Evolutionary conservation across 2,113 vertebrate genomes (phyloP).

Genomic region (Pyrgilauda ruficollis): DNA sequence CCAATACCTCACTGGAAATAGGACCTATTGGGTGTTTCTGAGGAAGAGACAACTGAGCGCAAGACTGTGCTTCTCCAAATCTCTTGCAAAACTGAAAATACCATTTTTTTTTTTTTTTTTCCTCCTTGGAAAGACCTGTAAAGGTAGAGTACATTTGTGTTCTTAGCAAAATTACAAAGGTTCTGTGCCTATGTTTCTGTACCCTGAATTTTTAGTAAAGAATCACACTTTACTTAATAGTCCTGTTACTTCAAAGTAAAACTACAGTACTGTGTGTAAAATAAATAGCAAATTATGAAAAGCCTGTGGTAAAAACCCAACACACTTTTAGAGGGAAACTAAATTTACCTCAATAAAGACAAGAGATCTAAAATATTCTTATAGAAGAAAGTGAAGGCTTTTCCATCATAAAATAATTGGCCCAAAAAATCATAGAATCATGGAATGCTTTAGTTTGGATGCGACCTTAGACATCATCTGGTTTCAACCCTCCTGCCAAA

Average conservation of each 20-base stretch:
- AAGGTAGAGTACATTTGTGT: background rate
- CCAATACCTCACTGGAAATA: background rate
- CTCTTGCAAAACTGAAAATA: background rate
- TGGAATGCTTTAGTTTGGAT: background rate
- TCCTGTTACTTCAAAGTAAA: background rate
- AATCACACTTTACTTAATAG: background rate
- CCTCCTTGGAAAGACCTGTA: background rate
- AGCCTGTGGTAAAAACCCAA: background rate
- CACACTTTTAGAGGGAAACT: background rate
- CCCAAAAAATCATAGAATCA: background rate
- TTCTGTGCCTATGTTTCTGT: background rate
- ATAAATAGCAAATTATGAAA: background rate
- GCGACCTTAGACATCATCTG: background rate
- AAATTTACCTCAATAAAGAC: background rate
- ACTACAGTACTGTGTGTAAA: background rate
- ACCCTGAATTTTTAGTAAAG: background rate
- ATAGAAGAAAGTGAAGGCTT: background rate
- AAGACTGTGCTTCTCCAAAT: background rate
- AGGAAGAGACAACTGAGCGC: background rate
- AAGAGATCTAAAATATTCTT: background rate
- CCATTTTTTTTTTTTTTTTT: fast-evolving
- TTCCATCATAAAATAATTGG: background rate
- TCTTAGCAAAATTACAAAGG: background rate
- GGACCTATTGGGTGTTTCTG: background rate
- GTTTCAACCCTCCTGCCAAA: background rate